Base-by-base conservation (phyloP, 1,140 invertebrate genomes). In the Lordiphosa mommai region DNA sequence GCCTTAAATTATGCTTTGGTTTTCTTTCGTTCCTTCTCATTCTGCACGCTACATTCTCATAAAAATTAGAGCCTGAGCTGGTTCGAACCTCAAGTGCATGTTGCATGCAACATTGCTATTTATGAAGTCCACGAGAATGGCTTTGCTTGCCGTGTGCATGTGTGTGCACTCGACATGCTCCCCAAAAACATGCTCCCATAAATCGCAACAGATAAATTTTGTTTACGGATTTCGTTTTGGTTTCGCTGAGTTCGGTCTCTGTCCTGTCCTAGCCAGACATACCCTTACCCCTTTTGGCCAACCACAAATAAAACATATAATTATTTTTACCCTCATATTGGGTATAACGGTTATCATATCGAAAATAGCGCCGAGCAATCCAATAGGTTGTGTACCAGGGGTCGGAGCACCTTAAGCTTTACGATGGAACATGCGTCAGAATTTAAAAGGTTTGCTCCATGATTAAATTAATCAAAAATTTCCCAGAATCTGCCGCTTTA, bases 101-200 rank as follows among this genome's bases (percentile, higher is more conserved):
- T 82, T 80, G 76, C 76, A 80, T 80, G 76, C 76, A 80, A 80
- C 76, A 80, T 63, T 69, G 76, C 76, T 80, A 80, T 80, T 80
- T 80, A 80, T 80, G 76, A 80, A 84, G 77, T 72, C 71, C 59
- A 71, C 77, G 41, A 72, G 58, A 40, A 46, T 65, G 66, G 53
- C 61, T 43, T 66, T 36, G 29, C 17, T 34, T 41, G 27, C 46
- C 50, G 32, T 9, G 46, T 38, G 36, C 6, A 14, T 9, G 13
- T 50, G 43, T 52, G 30, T 61, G 50, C 51, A 36, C 40, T 52
- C 56, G 57, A 79, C 69, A 69, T 55, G 64, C 51, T 23, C 57
- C 64, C 40, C 44, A 10, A 67, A 67, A 67, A 67, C 63, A 67
- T 67, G 61, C 63, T 48, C 41, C 44, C 61, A 80, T 80, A 80